Conservation (phyloP, 2,113 vertebrate genomes). For the Cynocephalus volans region DNA sequence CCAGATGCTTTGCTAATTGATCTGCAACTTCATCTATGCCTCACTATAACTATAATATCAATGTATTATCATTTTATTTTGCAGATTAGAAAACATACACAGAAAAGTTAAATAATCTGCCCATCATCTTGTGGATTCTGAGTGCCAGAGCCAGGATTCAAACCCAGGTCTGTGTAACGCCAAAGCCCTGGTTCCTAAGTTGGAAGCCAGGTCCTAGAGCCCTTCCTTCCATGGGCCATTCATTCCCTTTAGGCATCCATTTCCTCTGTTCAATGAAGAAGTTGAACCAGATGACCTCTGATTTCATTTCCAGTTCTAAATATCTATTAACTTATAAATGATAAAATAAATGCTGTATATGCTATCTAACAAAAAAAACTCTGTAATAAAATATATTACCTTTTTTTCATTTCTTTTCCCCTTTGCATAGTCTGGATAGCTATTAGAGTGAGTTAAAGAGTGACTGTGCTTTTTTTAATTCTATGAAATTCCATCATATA, state of each 20-base stretch:
- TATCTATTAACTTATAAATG: not conserved
- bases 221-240: not conserved
- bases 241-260: too few species aligned
- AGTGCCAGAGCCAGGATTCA: not conserved
- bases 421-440: not conserved
- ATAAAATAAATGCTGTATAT: not conserved
- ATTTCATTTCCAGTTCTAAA: slow-evolving; percentile 40
- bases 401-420: not conserved
- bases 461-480: not conserved
- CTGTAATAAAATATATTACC: not conserved
- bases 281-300: not conserved
- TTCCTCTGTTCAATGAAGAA: not conserved
- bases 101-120: not conserved
- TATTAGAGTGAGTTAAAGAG: not conserved
- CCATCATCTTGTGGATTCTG: not conserved
- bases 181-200: not conserved
- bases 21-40: not conserved
- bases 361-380: slow-evolving; percentile 11
- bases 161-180: not conserved
- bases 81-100: not conserved
- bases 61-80: not conserved
- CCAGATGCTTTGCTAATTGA: not conserved
- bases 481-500: not conserved
- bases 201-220: not conserved
- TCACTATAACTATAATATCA: not conserved